Base-by-base conservation (phyloP, 2,888 invertebrate genomes). In the Caenorhabditis sp. region DNA sequence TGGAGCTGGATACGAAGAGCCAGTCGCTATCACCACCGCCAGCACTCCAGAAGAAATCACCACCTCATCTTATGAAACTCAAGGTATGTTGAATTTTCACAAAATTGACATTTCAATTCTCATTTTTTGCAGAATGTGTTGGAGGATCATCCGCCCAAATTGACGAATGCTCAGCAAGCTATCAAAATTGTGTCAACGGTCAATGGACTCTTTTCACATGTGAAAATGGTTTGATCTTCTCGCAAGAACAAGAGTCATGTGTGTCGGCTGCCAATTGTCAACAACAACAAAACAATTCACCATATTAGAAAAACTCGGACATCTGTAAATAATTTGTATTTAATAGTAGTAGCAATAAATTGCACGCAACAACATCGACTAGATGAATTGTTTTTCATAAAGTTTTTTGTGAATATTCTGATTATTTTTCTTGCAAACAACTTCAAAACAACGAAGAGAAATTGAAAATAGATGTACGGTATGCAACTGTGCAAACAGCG, bases 121-220 rank as follows among this genome's bases (percentile, higher is more conserved):
- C n/a, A n/a, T n/a, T n/a, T n/a, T 31, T 31, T 31, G 54, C 21
- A 55, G 24, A 21, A n/a, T 69, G 69, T 21, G 19, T 50, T 50
- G 59, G 51, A 23, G 69, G 64, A 57, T 49, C 59, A 1, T n/a
- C n/a, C n/a, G 19, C 63, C 12, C 62, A 58, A 17, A 69, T 64
- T 36, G 69, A 43, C 49, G 63, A 63, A 49, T 69, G 69, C 69
- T 69, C 59, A 1, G 54, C 58, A 19, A 23, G 54, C 50, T 69
- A 69, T 55, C 59, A 37, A 23, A 69, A 64, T 36, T 69, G 69
- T 23, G 69, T 69, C 23, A 55, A 69, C 27, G 69, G 69, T 19
- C 43, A 69, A 23, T 59, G 59, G 23, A 36, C 59, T 1, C 23
- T 57, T n/a, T 64, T 69, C 64, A 60, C 59, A 17, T 69, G 69